Base-by-base conservation (phyloP, 2,888 invertebrate genomes). In the Pimpla rufipes region DNA sequence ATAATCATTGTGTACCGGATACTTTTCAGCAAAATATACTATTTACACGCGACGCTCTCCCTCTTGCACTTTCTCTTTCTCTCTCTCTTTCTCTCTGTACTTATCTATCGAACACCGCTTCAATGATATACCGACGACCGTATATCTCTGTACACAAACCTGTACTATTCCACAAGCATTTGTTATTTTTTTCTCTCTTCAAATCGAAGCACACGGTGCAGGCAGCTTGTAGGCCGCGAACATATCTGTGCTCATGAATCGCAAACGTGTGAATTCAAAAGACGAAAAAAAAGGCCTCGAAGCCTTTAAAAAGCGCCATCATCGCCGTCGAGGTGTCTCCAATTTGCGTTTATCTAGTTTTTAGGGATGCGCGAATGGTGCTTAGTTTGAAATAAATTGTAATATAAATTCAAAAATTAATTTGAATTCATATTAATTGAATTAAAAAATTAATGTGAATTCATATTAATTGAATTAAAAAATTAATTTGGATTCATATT, bases 1-100 rank as follows among this genome's bases (percentile, higher is more conserved):
- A 77, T 77, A 50, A 81, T 47, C 55, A 81, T 66, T 81, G 77
- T 77, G 77, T 59, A 81, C 77, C 59, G 57, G 71, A n/a, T n/a
- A 81, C n/a, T 67, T 77, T 73, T 47, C 37, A 77, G 66, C 76
- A 59, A 76, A n/a, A n/a, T n/a, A 59, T 77, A 45, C 62, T 42
- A 37, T 45, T 45, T 42, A 67, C 50, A 70, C 62, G 55, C 45
- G 62, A 52, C 23, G 35, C 21, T 35, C 23, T 66, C 37, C 29
- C 66, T 66, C 42, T 77, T 37, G 16, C 55, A 55, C 50, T 66
- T 13, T 55, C 13, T 50, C 16, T 66, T 8, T 50, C 35, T 50
- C 35, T 52, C 18, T 13, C n/a, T 74, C 13, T 47, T 8, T 59
- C 45, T 16, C 3, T 21, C 4, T 16, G 13, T 57, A 57, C 11